Evolutionary conservation across 92 coral and sea anemone genomes (phyloP).

Genomic region (Phenganax marumi): DNA sequence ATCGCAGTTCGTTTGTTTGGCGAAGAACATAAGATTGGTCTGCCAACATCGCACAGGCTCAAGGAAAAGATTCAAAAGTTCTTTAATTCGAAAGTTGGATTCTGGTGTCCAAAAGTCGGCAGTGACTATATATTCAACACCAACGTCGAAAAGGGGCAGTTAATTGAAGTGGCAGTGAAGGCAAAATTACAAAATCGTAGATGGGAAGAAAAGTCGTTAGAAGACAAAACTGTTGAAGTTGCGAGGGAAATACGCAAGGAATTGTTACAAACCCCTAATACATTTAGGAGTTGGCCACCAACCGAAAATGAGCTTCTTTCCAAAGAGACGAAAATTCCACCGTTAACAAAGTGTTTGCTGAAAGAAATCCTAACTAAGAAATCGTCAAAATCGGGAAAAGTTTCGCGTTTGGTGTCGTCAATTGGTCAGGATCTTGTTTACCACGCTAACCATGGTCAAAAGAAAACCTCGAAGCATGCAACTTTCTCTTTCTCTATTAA

Average conservation of each 20-base stretch:
- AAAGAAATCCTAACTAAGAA: constrained; percentile 6
- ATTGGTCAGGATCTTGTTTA: neutral
- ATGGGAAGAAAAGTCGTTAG: constrained; percentile 9
- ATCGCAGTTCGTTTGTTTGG: constrained; percentile 12
- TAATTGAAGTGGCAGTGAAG: too few relatives aligned
- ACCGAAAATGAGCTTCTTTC: constrained; percentile 13
- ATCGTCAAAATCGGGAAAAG: neutral
- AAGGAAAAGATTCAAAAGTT: neutral
- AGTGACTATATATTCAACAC: constrained; percentile 5
- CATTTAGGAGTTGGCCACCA: constrained; percentile 19
- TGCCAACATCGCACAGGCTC: constrained; percentile 9
- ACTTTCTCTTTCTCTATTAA: constrained; percentile 4
- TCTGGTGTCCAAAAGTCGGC: constrained; percentile 4
- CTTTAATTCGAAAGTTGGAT: neutral
- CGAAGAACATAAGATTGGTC: constrained; percentile 17
- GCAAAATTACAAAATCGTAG: constrained; percentile 1
- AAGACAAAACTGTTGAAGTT: constrained; percentile 3
- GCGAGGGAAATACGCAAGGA: constrained; percentile 20
- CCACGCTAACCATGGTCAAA: neutral
- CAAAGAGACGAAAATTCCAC: neutral
- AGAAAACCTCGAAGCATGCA: constrained; percentile 19
- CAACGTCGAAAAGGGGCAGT: constrained; percentile 2
- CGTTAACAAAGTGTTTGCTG: neutral
- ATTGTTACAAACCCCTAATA: constrained; percentile 3
- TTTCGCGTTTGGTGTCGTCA: constrained; percentile 1